These are phyloP conservation scores for Chloebia gouldiae DNA, from an alignment of 2,113 vertebrate genomes.

Conservation along the genomic window DNA sequence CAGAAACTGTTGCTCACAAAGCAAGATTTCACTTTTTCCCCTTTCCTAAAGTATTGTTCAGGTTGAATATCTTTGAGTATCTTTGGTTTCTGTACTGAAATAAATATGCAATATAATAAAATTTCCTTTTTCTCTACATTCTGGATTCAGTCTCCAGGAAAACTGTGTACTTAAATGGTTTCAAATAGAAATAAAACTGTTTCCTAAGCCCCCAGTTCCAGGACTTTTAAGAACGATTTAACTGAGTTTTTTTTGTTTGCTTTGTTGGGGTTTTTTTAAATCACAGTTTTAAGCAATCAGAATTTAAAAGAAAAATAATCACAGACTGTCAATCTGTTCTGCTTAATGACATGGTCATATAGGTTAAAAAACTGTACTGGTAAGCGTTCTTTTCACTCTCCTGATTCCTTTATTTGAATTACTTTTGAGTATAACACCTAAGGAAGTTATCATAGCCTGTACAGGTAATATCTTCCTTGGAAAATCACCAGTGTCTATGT, in stretches of 20 bases:
- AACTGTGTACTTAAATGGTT: neutral
- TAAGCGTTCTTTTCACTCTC: neutral
- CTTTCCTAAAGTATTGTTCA: neutral
- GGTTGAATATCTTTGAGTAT: neutral
- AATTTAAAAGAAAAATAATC: neutral
- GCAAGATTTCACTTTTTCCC: neutral
- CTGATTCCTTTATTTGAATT: neutral
- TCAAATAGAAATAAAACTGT: neutral
- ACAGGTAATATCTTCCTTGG: neutral
- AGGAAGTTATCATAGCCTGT: neutral
- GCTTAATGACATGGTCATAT: neutral
- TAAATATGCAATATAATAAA: neutral
- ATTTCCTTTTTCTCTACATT: neutral
- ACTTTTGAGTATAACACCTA: neutral
- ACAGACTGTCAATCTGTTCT: neutral
- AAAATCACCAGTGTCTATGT: neutral
- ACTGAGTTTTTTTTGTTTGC: neutral
- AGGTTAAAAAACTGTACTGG: neutral
- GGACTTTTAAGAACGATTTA: neutral
- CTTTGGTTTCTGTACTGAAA: neutral
- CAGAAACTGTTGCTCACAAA: neutral
- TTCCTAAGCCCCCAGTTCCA: neutral
- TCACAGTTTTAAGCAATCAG: neutral
- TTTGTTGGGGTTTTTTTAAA: neutral
- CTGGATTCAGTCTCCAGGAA: neutral